Percentiles rank a stretch among this genome's conserved stretches.
Evolutionary conservation across 2,888 invertebrate genomes (phyloP).

Genomic region (Tipula helvola): DNA sequence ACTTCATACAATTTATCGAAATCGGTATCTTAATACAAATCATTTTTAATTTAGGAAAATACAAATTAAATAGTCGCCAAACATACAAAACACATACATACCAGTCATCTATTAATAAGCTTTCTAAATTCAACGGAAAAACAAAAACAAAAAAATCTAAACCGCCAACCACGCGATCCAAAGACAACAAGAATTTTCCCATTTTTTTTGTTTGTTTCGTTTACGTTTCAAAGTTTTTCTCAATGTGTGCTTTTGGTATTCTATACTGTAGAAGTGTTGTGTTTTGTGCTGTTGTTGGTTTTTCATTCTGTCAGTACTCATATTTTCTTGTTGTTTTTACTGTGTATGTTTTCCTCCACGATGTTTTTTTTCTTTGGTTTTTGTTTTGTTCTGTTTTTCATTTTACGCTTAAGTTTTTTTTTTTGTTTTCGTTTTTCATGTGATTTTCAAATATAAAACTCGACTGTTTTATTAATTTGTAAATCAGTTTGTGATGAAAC

Average conservation of each 20-base stretch:
- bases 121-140: neutral
- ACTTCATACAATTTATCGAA: neutral
- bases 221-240: neutral
- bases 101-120: neutral
- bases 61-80: neutral
- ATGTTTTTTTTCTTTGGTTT: neutral
- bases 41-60: neutral
- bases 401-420: neutral
- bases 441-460: conserved; percentile 6
- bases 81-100: neutral
- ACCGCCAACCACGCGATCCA: neutral
- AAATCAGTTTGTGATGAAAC: conserved; percentile 7
- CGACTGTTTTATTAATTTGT: conserved; percentile 1
- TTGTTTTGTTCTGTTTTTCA: neutral
- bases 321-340: neutral
- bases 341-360: neutral
- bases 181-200: neutral
- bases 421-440: neutral
- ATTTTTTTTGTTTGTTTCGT: neutral
- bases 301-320: neutral
- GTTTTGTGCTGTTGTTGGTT: neutral
- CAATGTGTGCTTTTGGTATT: neutral
- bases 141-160: neutral
- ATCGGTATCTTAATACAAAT: neutral
- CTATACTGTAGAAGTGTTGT: neutral